phyloP scores from a whole-genome alignment of 1,140 invertebrate genomes.

The Ditylenchus dipsaci region DNA sequence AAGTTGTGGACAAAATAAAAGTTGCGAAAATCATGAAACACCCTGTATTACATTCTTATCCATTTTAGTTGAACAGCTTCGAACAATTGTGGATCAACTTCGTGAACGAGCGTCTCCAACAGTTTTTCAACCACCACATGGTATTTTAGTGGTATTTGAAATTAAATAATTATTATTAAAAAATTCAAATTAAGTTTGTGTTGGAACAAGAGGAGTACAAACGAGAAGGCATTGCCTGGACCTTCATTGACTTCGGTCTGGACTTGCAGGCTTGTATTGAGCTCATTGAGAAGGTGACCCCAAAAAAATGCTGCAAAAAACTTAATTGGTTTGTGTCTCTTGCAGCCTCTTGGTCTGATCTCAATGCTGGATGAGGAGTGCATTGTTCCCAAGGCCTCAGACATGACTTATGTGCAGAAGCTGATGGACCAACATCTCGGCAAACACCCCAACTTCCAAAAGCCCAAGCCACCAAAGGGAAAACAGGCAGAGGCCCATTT shows the following conservation, averaged over 20 bases:
- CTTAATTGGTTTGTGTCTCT: not conserved
- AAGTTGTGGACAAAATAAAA: no score
- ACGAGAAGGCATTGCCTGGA: constrained; percentile 94
- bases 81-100: constrained; percentile 99
- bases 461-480: constrained; percentile 88
- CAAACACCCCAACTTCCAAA: constrained; percentile 92
- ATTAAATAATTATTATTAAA: no score
- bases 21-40: no score
- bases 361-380: constrained; percentile 99
- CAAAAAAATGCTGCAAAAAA: no score
- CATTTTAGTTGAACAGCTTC: constrained; percentile 93
- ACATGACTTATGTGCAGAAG: constrained; percentile 96
- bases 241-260: constrained; percentile 99
- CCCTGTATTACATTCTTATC: no score
- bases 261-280: constrained; percentile 97
- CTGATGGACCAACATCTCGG: constrained; percentile 97
- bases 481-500: constrained; percentile 74
- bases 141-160: no score
- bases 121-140: constrained; percentile 99
- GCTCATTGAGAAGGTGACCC: constrained; percentile 90
- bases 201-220: constrained; percentile 99
- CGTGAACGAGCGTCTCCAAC: constrained; percentile 98
- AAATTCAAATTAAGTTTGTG: no score
- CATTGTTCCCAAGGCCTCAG: constrained; percentile 99
- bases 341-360: constrained; percentile 97